Conservation (phyloP, 2,113 vertebrate genomes). For the Stigmatopora nigra region DNA sequence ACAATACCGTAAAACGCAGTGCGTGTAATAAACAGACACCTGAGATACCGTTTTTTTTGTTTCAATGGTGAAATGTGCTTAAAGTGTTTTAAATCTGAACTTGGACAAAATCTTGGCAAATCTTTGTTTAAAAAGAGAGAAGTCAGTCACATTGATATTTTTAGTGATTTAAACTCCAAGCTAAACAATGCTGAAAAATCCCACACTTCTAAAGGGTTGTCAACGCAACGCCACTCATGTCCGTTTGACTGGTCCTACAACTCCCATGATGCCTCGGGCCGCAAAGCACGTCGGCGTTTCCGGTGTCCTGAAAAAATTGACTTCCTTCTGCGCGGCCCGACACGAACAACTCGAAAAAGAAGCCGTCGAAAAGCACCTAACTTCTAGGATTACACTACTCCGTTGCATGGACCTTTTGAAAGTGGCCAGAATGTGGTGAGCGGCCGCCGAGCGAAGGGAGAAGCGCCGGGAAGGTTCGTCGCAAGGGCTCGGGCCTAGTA, state of each 20-base stretch:
- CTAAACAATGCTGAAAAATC: no score
- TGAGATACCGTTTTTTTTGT: not conserved
- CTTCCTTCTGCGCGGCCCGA: slow-evolving; percentile 66
- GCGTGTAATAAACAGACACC: not conserved
- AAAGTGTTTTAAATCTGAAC: not conserved
- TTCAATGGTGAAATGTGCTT: not conserved
- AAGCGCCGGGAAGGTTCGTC: slow-evolving; percentile 22
- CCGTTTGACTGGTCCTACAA: slow-evolving; percentile 33
- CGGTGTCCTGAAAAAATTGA: slow-evolving; percentile 66
- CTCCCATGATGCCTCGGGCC: slow-evolving; percentile 33
- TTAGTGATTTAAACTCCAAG: no score
- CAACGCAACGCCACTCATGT: no score
- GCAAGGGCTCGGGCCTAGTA: slow-evolving; percentile 48
- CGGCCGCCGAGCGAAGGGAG: slow-evolving; percentile 23
- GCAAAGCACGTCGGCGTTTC: slow-evolving; percentile 57
- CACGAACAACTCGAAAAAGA: slow-evolving; percentile 57
- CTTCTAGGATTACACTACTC: not conserved
- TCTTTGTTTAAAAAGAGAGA: no score
- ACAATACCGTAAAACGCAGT: not conserved
- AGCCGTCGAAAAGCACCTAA: slow-evolving; percentile 53
- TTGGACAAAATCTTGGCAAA: no score
- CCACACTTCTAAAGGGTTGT: no score
- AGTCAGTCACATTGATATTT: no score
- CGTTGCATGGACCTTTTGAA: slow-evolving; percentile 7
- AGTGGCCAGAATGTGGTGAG: slow-evolving; percentile 30